phyloP scores from a whole-genome alignment of 2,888 invertebrate species.

The Agrilus cyanescens region DNA sequence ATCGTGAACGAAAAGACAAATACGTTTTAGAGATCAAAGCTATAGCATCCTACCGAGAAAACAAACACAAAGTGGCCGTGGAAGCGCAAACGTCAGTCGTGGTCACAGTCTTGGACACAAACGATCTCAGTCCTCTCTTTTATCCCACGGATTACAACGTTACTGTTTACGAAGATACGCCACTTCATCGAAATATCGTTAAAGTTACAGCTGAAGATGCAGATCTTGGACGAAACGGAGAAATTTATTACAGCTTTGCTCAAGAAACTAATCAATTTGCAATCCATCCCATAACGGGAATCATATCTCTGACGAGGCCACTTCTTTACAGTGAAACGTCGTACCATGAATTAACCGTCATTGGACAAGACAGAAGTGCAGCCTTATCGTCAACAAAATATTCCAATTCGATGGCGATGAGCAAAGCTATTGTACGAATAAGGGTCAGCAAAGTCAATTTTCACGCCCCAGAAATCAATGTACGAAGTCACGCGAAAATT shows the following conservation, averaged over 20 bases:
- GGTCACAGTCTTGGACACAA: constrained; percentile 68
- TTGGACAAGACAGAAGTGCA: constrained; percentile 77
- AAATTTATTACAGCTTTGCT: constrained; percentile 89
- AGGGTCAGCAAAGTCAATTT: constrained; percentile 74
- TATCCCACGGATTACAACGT: constrained; percentile 80
- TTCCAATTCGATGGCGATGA: constrained; percentile 44
- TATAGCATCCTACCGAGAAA: constrained; percentile 46
- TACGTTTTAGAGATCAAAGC: constrained; percentile 72
- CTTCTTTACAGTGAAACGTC: constrained; percentile 59
- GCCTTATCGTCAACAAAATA: constrained; percentile 34
- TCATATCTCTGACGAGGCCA: constrained; percentile 70
- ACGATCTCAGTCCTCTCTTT: constrained; percentile 90
- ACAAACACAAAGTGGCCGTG: constrained; percentile 45
- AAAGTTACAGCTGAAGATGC: constrained; percentile 87
- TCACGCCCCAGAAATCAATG: constrained; percentile 72
- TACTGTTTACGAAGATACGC: constrained; percentile 78
- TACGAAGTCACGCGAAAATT: constrained; percentile 68
- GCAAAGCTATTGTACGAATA: constrained; percentile 65
- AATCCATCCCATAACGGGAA: constrained; percentile 86
- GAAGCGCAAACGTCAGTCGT: constrained; percentile 62
- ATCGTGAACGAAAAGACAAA: constrained; percentile 79
- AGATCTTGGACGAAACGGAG: constrained; percentile 89
- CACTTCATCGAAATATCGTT: constrained; percentile 69
- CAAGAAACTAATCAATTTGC: constrained; percentile 76
- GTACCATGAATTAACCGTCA: constrained; percentile 62